Evolutionary conservation across 1,140 invertebrate species (phyloP).

Genomic region (Drosophila pruinosa): DNA sequence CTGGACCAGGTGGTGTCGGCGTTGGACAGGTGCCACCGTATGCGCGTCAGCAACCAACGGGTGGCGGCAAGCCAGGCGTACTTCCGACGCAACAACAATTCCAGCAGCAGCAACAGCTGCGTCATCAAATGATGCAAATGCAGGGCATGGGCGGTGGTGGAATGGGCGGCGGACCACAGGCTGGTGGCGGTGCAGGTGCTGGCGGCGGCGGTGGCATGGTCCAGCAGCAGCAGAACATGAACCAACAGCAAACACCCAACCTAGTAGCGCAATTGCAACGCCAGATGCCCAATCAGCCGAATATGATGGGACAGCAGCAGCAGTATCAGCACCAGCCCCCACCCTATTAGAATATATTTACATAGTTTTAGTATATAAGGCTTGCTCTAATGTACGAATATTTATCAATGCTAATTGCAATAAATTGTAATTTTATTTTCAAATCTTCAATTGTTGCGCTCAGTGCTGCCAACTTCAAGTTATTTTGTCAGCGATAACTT

Average conservation of each 20-base stretch:
- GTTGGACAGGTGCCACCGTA: constrained; percentile 83
- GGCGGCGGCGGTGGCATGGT: constrained; percentile 59
- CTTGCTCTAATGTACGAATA: constrained; percentile 44
- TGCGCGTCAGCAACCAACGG: constrained; percentile 66
- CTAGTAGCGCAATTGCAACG: constrained; percentile 86
- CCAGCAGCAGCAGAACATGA: constrained; percentile 83
- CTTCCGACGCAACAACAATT: constrained; percentile 74
- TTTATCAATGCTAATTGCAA: constrained; percentile 67
- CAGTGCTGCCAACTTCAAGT: constrained; percentile 19
- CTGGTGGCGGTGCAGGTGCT: constrained; percentile 43
- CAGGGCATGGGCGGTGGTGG: constrained; percentile 74
- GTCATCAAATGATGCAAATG: constrained; percentile 83
- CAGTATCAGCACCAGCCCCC: constrained; percentile 72
- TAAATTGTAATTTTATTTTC: constrained; percentile 53
- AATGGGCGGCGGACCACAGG: constrained; percentile 57
- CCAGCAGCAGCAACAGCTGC: constrained; percentile 79
- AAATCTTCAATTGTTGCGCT: neutral
- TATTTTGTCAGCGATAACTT: neutral
- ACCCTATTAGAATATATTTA: constrained; percentile 55
- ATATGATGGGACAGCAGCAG: constrained; percentile 82
- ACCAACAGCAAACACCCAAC: constrained; percentile 85
- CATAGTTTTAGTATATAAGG: constrained; percentile 45
- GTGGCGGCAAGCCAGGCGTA: constrained; percentile 76
- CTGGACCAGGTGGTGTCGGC: constrained; percentile 66
- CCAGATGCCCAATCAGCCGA: constrained; percentile 82